Evolutionary conservation across 2,888 invertebrate species (phyloP).

Genomic region (Spilosoma lubricipeda): DNA sequence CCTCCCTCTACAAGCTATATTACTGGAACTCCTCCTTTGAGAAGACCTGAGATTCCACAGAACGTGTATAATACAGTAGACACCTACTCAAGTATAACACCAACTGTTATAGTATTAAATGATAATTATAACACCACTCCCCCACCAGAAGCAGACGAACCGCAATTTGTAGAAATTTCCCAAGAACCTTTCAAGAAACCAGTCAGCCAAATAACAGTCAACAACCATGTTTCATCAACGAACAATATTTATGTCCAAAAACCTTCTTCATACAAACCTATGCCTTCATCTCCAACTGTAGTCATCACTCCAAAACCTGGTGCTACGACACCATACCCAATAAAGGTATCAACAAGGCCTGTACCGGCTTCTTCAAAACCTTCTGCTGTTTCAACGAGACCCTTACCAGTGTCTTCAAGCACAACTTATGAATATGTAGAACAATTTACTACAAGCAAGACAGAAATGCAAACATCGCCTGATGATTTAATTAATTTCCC

Average conservation of each 20-base stretch:
- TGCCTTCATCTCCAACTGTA: conserved; percentile 87
- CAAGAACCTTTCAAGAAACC: conserved; percentile 84
- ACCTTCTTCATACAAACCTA: conserved; percentile 74
- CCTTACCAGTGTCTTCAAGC: conserved; percentile 58
- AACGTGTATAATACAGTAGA: conserved; percentile 72
- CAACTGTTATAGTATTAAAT: conserved; percentile 79
- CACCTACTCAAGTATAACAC: conserved; percentile 80
- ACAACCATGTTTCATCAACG: conserved; percentile 87
- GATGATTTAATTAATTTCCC: conserved; percentile 93
- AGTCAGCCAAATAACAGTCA: conserved; percentile 85
- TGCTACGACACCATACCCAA: conserved; percentile 72
- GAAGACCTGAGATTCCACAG: conserved; percentile 77
- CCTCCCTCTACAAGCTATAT: conserved; percentile 82
- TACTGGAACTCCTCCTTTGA: conserved; percentile 79
- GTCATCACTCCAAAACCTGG: conserved; percentile 90
- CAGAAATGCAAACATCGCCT: conserved; percentile 88
- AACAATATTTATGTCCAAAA: conserved; percentile 81
- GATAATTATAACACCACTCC: conserved; percentile 71
- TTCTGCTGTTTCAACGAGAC: conserved; percentile 49
- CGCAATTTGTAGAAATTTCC: conserved; percentile 81
- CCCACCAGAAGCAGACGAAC: conserved; percentile 64
- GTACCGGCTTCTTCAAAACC: conserved; percentile 55
- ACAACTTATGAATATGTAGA: conserved; percentile 71
- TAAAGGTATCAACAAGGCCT: conserved; percentile 62
- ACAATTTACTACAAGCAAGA: conserved; percentile 72